A percentile compares a stretch with the other conserved stretches of the same genome.
Evolutionary conservation across 2,797 vertebrate genomes (phyloP).

Genomic region (Acanthis flammea): DNA sequence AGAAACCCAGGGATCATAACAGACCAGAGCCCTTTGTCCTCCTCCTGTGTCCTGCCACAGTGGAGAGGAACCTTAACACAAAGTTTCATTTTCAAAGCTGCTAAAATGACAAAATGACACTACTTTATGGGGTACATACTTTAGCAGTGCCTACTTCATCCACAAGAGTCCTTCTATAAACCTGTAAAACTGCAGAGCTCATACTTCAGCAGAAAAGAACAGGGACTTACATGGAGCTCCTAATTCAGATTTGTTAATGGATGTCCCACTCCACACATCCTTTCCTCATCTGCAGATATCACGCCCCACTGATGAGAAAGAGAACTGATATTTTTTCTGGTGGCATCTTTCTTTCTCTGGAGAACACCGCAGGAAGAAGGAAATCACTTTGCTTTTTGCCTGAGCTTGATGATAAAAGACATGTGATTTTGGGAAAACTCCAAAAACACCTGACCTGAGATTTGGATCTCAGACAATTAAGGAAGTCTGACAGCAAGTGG

Average conservation of each 20-base stretch:
- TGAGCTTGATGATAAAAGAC: not conserved
- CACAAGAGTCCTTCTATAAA: not conserved
- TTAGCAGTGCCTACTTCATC: not conserved
- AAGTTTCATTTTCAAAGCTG: not conserved
- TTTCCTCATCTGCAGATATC: not conserved
- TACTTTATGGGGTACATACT: not conserved
- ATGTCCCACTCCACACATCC: not conserved
- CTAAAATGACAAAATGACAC: not conserved
- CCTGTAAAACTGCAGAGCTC: not conserved
- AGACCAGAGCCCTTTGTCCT: not conserved
- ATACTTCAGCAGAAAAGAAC: not conserved
- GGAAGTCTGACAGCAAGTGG: not conserved
- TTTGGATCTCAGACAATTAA: not conserved
- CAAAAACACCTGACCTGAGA: not conserved
- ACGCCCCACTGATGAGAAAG: not conserved
- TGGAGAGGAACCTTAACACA: not conserved
- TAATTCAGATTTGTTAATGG: not conserved
- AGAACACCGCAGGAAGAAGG: not conserved
- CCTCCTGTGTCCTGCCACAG: not conserved
- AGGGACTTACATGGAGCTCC: fast-evolving
- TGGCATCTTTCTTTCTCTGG: not conserved
- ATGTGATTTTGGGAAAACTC: not conserved
- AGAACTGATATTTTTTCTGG: not conserved
- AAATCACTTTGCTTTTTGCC: not conserved
- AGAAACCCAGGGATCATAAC: not conserved